Evolutionary conservation across 2,888 invertebrate genomes (phyloP).

Genomic region (Rhogogaster chlorosoma): DNA sequence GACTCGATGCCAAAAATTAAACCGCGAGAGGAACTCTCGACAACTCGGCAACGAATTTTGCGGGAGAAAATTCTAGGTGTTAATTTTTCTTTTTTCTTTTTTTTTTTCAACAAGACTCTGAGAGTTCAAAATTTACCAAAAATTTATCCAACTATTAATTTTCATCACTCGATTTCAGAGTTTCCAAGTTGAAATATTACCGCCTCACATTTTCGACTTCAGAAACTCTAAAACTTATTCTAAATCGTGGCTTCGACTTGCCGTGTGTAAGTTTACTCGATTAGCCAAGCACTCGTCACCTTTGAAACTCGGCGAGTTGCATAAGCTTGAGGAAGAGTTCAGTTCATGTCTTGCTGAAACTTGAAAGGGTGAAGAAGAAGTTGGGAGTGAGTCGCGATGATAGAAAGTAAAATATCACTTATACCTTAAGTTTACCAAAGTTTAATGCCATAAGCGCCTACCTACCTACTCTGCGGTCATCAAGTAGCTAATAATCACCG

Average conservation of each 20-base stretch:
- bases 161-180: too few relatives aligned
- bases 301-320: constrained; percentile 11
- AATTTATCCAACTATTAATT: too few relatives aligned
- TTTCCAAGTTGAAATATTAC: too few relatives aligned
- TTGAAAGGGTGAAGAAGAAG: constrained; percentile 14
- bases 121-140: too few relatives aligned
- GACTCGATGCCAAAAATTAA: constrained; percentile 66
- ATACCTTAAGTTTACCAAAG: background rate
- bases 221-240: too few relatives aligned
- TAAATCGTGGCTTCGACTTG: too few relatives aligned
- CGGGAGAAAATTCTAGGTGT: constrained; percentile 25
- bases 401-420: constrained; percentile 49
- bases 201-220: too few relatives aligned
- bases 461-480: constrained; percentile 20
- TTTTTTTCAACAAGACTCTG: too few relatives aligned
- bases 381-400: constrained; percentile 6
- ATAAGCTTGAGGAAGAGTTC: constrained; percentile 36
- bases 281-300: constrained; percentile 39
- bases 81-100: background rate
- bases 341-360: constrained; percentile 5
- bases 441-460: background rate
- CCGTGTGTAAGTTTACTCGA: background rate
- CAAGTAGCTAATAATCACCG: constrained; percentile 27
- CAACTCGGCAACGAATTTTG: background rate
- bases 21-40: constrained; percentile 60